Conservation (phyloP, 1,140 invertebrate species). For the Drosophila hydei region DNA sequence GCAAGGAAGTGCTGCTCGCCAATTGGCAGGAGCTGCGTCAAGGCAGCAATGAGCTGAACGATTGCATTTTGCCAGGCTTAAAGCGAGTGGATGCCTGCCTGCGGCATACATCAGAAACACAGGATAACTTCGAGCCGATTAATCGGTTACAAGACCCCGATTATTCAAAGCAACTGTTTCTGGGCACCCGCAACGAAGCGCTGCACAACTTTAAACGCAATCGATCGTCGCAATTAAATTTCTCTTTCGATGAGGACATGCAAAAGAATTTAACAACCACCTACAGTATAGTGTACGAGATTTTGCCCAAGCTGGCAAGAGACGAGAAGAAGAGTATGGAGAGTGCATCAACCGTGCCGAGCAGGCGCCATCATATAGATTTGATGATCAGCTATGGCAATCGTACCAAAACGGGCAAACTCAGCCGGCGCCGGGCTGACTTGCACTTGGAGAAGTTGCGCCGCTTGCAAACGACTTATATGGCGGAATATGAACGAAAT, state of each 20-base stretch:
- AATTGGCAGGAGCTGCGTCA: constrained; percentile 35
- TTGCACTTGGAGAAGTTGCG: constrained; percentile 2
- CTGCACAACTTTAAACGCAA: constrained; percentile 15
- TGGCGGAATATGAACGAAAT: background rate
- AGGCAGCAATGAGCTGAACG: background rate
- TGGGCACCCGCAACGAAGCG: background rate
- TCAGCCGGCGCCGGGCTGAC: background rate
- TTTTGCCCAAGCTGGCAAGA: constrained; percentile 3
- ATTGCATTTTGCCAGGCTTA: constrained; percentile 33
- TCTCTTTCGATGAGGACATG: constrained; percentile 4
- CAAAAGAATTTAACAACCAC: constrained; percentile 27
- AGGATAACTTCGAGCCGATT: background rate
- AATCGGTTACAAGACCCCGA: background rate
- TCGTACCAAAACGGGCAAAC: constrained; percentile 12
- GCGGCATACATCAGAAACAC: background rate
- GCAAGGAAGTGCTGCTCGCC: constrained; percentile 35
- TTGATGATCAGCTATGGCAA: constrained; percentile 36
- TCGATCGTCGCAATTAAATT: constrained; percentile 11
- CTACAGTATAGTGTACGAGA: constrained; percentile 23
- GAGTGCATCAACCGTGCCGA: background rate
- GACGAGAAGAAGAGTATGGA: background rate
- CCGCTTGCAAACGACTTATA: constrained; percentile 26
- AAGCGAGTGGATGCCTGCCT: constrained; percentile 4
- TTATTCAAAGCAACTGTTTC: constrained; percentile 8
- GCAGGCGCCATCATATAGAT: constrained; percentile 1